Base-by-base conservation (phyloP, 2,113 vertebrate species). In the Muntiacus muntjak region DNA sequence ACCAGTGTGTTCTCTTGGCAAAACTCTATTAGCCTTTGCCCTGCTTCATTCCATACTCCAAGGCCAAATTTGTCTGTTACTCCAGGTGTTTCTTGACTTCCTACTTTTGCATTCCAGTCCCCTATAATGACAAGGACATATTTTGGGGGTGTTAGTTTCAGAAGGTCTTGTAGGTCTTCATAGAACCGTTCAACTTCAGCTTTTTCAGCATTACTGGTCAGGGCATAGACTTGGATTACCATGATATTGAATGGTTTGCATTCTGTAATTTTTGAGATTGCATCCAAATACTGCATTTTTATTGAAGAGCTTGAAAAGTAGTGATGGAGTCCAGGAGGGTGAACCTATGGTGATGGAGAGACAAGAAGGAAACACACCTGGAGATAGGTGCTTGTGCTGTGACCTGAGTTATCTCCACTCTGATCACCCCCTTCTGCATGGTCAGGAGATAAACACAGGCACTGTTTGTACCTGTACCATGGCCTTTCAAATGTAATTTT, bases 301-400 rank as follows among this genome's bases (percentile, higher is more conserved):
- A 28, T 25, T 6, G 1, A 36, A 23, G 14, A 52, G 26, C 26
- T 6, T 9, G 40, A 13, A 26, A 14, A 43, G 43, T 47, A 17
- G 76, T 47, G 1, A 10, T 15, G 14, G 7, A 9, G 3, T 45
- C 17, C 57, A 52, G 10, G 8, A 28, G 33, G 52, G 55, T 26
- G 14, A 50, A 23, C 4, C 28, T 36, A 2, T 5, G 2, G 15
- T 5, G 0, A 6, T 5, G 12, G 19, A 76, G 7, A 23, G 11
- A 62, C 6, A 8, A 15, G 3, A 81, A 14, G 6, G 25, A n/a
- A 12, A 2, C 3, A 1, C 6, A 10, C 26, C 15, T 16, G 23
- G 25, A 60, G 81, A 25, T 3, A 2, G 1, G 67, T n/a, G 0
- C 23, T 28, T 12, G 10, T 28, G 54, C 3, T 15, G 0, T 1